Evolutionary conservation across 2,888 invertebrate species (phyloP).

Genomic region (Drosophila neotestacea): DNA sequence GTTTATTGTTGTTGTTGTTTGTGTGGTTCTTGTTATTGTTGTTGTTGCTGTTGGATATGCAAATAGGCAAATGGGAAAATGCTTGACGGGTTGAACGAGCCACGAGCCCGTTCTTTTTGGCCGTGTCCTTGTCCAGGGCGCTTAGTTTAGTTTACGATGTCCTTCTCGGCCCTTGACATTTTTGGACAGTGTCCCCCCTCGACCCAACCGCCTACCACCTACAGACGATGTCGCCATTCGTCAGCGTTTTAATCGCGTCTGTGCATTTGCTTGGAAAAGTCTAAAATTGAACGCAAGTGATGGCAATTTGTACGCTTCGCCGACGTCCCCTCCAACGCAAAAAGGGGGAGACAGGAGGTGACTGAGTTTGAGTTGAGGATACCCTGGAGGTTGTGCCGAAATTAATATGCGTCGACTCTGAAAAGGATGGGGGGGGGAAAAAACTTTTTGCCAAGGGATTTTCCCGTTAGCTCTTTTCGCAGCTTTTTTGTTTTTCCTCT

Average conservation of each 20-base stretch:
- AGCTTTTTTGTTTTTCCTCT: constrained; percentile 20
- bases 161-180: constrained; percentile 69
- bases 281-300: constrained; percentile 82
- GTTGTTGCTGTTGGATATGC: constrained; percentile 29
- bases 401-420: constrained; percentile 74
- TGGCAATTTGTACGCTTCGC: constrained; percentile 80
- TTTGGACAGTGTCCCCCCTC: constrained; percentile 31
- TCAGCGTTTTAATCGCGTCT: constrained; percentile 79
- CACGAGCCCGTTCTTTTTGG: constrained; percentile 16
- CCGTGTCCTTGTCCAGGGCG: constrained; percentile 28
- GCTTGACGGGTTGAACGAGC: constrained; percentile 27
- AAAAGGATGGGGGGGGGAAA: neutral
- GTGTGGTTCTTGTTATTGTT: constrained; percentile 14
- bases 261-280: constrained; percentile 82
- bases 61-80: constrained; percentile 68
- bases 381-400: constrained; percentile 63
- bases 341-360: neutral
- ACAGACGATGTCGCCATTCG: constrained; percentile 54
- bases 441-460: constrained; percentile 67
- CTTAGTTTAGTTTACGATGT: constrained; percentile 13
- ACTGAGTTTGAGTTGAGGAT: neutral
- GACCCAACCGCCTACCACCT: neutral
- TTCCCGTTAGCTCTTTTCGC: constrained; percentile 41
- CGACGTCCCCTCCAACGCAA: constrained; percentile 1
- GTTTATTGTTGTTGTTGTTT: neutral